phyloP scores from a whole-genome alignment of 2,113 vertebrate genomes.

The Saguinus midas region DNA sequence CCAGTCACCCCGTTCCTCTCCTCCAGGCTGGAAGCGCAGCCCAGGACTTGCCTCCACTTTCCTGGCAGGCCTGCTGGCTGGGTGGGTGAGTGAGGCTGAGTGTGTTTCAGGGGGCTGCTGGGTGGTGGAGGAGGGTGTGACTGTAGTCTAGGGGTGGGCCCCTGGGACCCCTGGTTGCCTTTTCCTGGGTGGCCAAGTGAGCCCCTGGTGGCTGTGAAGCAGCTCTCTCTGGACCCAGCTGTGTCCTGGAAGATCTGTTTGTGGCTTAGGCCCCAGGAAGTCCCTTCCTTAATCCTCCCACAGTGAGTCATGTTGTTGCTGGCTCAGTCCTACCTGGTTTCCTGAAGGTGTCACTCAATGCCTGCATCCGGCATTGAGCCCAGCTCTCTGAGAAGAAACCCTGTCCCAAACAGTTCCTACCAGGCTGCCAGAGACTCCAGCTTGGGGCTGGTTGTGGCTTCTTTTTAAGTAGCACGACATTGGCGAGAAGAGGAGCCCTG shows the following conservation, averaged over 20 bases:
- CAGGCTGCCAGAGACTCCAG: neutral
- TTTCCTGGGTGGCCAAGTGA: no score
- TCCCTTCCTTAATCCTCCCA: neutral
- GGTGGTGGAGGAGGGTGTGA: neutral
- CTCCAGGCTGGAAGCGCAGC: fast-evolving
- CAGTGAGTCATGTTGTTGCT: neutral
- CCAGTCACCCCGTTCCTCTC: no score
- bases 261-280: neutral
- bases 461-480: neutral
- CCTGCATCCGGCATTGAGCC: neutral
- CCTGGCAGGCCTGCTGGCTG: neutral
- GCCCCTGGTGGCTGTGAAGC: neutral
- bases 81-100: neutral
- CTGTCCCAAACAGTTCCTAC: neutral
- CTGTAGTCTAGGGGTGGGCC: no score
- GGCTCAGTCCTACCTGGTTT: neutral
- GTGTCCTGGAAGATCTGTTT: neutral
- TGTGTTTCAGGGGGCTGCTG: no score
- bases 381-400: neutral
- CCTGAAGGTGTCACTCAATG: neutral
- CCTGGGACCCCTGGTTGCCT: neutral
- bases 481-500: neutral
- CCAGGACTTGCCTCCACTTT: neutral
- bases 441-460: neutral
- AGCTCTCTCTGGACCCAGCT: neutral